Evolutionary conservation across 2,113 vertebrate species (phyloP).

Genomic region (Rhynchomys soricoides): DNA sequence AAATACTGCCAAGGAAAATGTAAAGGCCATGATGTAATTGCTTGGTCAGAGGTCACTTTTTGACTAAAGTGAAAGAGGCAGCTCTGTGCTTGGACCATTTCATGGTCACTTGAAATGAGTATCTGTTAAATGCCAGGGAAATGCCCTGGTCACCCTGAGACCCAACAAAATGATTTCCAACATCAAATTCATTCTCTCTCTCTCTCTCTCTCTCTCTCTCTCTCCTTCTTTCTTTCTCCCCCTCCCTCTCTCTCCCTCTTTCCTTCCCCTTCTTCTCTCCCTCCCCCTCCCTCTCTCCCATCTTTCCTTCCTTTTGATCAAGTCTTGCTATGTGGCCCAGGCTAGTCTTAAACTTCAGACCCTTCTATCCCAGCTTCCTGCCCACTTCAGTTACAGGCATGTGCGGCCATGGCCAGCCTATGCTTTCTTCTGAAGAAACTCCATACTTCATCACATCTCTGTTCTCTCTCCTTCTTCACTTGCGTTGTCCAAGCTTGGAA

Average conservation of each 20-base stretch:
- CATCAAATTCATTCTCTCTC: not conserved
- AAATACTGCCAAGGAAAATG: not conserved
- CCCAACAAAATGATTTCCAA: not conserved
- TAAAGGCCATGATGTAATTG: not conserved
- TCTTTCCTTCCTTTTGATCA: too few relatives aligned
- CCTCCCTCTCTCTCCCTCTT: fast-evolving
- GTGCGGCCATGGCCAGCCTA: too few relatives aligned
- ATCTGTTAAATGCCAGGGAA: not conserved
- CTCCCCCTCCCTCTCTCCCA: not conserved
- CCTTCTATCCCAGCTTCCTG: not conserved
- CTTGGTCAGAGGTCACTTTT: not conserved
- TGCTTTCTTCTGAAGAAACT: not conserved
- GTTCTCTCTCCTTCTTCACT: not conserved
- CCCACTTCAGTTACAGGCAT: not conserved
- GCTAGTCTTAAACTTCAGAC: not conserved
- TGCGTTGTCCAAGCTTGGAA: not conserved
- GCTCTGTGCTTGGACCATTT: not conserved
- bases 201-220: not conserved
- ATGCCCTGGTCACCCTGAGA: not conserved
- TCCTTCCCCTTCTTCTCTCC: not conserved
- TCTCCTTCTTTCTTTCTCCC: fast-evolving
- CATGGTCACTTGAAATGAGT: not conserved
- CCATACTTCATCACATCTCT: not conserved
- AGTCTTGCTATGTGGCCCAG: not conserved
- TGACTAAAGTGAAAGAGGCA: not conserved